Percentiles rank a stretch among this genome's conserved stretches.
Evolutionary conservation across 2,797 vertebrate genomes (phyloP).

Genomic region (Enteromius anoplus): DNA sequence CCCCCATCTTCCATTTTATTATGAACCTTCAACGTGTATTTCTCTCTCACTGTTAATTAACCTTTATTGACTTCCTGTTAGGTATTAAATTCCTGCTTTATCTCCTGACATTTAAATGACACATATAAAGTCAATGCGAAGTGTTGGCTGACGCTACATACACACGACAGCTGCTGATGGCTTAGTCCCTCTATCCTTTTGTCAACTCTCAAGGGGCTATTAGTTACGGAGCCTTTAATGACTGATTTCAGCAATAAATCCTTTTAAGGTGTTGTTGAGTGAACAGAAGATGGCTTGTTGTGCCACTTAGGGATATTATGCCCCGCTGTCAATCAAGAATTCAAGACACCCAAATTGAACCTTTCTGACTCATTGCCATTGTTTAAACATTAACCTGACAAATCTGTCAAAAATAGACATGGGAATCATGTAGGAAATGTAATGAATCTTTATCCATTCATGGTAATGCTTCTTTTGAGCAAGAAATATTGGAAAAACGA

Average conservation of each 20-base stretch:
- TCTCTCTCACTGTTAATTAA: constrained; percentile 79
- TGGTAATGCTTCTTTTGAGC: not conserved
- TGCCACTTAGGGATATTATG: constrained; percentile 5
- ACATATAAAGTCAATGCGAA: constrained; percentile 70
- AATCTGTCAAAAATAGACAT: not conserved
- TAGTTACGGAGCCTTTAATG: constrained; percentile 27
- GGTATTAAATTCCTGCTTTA: constrained; percentile 68
- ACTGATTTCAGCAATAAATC: constrained; percentile 40
- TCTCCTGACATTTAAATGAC: constrained; percentile 76
- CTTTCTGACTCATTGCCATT: not conserved
- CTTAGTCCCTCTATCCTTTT: constrained; percentile 34
- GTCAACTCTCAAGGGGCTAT: constrained; percentile 7
- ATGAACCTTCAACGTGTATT: constrained; percentile 52
- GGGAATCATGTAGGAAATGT: not conserved
- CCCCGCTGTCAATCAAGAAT: not conserved
- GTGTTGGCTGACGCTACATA: constrained; percentile 54
- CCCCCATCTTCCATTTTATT: constrained; percentile 60
- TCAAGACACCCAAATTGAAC: not conserved
- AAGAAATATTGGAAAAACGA: not conserved
- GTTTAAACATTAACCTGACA: not conserved
- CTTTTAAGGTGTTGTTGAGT: not conserved
- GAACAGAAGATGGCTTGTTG: constrained; percentile 7
- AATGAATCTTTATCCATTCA: not conserved
- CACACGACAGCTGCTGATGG: constrained; percentile 46
- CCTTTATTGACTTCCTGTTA: constrained; percentile 77